These are phyloP conservation scores for Pelvicachromis taeniatus DNA, from an alignment of 2,113 vertebrate species.

Conservation along the genomic window DNA sequence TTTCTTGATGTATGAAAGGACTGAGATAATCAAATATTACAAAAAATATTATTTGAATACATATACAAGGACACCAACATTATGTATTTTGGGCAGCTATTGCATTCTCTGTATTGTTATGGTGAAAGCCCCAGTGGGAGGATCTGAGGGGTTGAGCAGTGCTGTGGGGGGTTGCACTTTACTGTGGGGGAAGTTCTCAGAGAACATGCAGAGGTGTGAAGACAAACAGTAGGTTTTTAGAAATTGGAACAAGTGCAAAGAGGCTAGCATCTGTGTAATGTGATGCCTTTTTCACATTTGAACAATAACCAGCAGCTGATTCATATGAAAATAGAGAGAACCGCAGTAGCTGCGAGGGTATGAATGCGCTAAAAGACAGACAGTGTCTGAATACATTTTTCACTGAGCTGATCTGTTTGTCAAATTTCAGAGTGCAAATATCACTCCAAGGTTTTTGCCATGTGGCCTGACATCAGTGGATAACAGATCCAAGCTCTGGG, in stretches of 20 bases:
- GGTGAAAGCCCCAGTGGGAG: constrained; percentile 36
- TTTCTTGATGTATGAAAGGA: not conserved
- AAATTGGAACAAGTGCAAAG: constrained; percentile 11
- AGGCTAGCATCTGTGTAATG: not conserved
- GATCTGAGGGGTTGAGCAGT: constrained; percentile 30
- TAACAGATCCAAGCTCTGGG: constrained; percentile 6
- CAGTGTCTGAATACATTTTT: not conserved
- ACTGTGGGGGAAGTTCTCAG: constrained; percentile 28
- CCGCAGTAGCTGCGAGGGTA: not conserved
- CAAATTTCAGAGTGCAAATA: constrained; percentile 9
- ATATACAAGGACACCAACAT: not conserved
- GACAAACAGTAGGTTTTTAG: not conserved
- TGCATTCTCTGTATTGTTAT: not conserved
- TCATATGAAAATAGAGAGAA: not conserved
- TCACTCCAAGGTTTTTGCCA: constrained; percentile 4
- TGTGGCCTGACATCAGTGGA: constrained; percentile 6
- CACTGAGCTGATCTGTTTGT: constrained; percentile 20
- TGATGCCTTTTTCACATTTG: not conserved
- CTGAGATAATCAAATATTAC: not conserved
- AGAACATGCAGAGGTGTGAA: constrained; percentile 41
- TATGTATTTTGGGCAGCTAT: not conserved
- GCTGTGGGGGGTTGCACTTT: constrained; percentile 17
- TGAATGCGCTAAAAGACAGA: not conserved
- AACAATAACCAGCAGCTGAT: not conserved
- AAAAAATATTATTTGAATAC: constrained; percentile 2